Conservation (phyloP, 2,113 vertebrate genomes). For the Scolopax mira region DNA sequence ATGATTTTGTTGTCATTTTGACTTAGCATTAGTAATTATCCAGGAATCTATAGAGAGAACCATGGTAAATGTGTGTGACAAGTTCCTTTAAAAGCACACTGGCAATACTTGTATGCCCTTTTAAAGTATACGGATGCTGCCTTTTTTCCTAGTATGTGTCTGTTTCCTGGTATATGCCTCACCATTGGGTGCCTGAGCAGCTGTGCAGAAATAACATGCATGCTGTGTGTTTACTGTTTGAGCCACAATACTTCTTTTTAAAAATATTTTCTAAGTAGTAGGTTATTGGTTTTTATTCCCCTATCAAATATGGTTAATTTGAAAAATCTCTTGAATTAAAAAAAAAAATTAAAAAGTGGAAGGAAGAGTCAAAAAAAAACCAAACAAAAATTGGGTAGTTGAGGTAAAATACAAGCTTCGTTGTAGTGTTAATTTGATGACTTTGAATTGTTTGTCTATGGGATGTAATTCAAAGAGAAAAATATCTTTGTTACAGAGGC, state of each 20-base stretch:
- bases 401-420: background rate
- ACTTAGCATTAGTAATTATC: background rate
- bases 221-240: fast-evolving
- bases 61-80: background rate
- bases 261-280: background rate
- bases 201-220: background rate
- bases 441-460: background rate
- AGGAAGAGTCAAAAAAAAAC: background rate
- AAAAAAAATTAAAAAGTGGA: fast-evolving
- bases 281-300: background rate
- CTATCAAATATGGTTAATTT: fast-evolving
- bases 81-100: background rate
- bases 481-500: conserved; percentile 71
- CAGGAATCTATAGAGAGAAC: fast-evolving
- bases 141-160: fast-evolving
- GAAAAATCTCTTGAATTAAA: background rate
- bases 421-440: background rate
- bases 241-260: fast-evolving
- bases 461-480: background rate
- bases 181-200: background rate
- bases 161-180: fast-evolving
- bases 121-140: no score
- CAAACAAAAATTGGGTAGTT: fast-evolving
- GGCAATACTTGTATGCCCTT: fast-evolving
- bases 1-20: background rate